These are phyloP conservation scores for Trachelus iudaicus DNA, from an alignment of 2,888 invertebrate genomes.

Conservation along the genomic window DNA sequence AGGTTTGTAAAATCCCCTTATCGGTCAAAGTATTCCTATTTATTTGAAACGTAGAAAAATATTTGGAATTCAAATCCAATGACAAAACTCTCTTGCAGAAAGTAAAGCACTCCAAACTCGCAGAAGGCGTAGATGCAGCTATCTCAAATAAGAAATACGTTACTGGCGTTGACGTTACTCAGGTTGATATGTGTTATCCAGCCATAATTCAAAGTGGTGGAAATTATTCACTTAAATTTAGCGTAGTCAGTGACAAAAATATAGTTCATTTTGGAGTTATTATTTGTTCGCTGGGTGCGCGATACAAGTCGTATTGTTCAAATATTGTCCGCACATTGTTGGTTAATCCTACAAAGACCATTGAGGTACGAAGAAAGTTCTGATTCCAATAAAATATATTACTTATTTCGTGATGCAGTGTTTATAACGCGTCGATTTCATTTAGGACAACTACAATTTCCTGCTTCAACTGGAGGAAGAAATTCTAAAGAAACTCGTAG, in stretches of 20 bases:
- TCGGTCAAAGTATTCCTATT: background rate
- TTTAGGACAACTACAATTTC: conserved; percentile 92
- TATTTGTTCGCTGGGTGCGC: conserved; percentile 91
- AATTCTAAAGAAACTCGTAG: conserved; percentile 83
- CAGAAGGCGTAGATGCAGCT: conserved; percentile 94
- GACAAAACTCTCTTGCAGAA: conserved; percentile 73
- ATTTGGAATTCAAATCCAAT: background rate
- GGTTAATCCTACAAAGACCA: conserved; percentile 86
- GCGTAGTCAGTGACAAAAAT: conserved; percentile 94
- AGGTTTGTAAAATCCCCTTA: conserved; percentile 67
- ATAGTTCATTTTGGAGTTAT: conserved; percentile 95
- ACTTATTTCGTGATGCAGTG: background rate
- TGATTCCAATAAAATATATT: background rate
- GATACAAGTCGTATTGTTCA: conserved; percentile 98
- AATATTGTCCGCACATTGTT: conserved; percentile 96
- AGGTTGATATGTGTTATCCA: conserved; percentile 97
- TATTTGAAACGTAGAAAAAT: background rate
- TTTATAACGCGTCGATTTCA: conserved; percentile 10
- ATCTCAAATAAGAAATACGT: conserved; percentile 97
- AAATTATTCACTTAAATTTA: conserved; percentile 97
- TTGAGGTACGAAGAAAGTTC: conserved; percentile 65
- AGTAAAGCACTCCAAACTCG: conserved; percentile 94
- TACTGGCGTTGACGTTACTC: conserved; percentile 85
- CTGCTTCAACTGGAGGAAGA: conserved; percentile 91
- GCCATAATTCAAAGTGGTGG: conserved; percentile 99